Evolutionary conservation across 1,140 invertebrate genomes (phyloP), one percentile per base, ranked within the genome.

Genomic region (Arion vulgaris): DNA sequence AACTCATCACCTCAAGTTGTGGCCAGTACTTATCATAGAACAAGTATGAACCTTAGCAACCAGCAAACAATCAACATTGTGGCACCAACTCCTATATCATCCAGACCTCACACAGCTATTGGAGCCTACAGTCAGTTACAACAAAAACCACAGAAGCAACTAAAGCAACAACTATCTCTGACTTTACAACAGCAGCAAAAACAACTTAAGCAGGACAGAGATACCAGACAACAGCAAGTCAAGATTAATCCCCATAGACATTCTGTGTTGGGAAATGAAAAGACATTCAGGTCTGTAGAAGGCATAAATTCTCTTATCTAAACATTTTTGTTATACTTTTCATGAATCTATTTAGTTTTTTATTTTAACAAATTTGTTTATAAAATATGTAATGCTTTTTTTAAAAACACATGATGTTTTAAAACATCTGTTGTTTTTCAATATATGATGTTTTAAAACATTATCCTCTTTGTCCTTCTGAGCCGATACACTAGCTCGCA

Each of bases 251-350:
- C 34, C 39, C 39, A 81, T 41, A 78, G 84, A 26, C 88, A 90
- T 82, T 53, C 78, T 38, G 86, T 88, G 49, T 82, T 89, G 5
- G 87, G 86, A 78, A 69, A 85, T 53, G 86, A 90, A 72, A 88
- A 87, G 83, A 84, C 88, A 45, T 91, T 88, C 81, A 88, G 90
- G 89, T 90, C 5, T 73, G 41, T 49, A 15, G 9, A 36, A 9
- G 32, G 9, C 32, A 36, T 9, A 11, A 32, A 38, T 49, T 49
- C n/a, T 49, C 45, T 49, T 49, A 19, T 11, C 45, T 49, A 11
- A 49, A 19, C 45, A 49, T 49, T 11, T 49, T 49, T 49, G 9
- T n/a, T n/a, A n/a, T n/a, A n/a, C n/a, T n/a, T n/a, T n/a, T n/a
- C n/a, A n/a, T n/a, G n/a, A n/a, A n/a, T n/a, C n/a, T n/a, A n/a